A percentile compares a stretch with the other conserved stretches of the same genome.
Evolutionary conservation across 2,113 vertebrate species (phyloP).

Genomic region (Prolemur simus): DNA sequence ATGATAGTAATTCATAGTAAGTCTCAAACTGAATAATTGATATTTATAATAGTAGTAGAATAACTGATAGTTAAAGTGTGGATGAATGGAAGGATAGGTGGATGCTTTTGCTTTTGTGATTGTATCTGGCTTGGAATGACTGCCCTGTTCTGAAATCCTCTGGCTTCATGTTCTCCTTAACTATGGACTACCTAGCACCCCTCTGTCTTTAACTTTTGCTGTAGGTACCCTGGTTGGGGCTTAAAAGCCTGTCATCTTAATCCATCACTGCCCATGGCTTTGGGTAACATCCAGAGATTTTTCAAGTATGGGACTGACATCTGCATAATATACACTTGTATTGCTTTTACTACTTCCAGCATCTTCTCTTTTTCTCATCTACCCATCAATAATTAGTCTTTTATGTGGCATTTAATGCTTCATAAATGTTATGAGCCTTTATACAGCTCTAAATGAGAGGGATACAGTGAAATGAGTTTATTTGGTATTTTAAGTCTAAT

Average conservation of each 20-base stretch:
- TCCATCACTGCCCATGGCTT: not conserved
- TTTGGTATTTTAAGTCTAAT: slow-evolving; percentile 65
- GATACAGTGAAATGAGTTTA: slow-evolving; percentile 32
- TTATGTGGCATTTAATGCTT: slow-evolving; percentile 41
- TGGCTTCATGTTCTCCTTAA: not conserved
- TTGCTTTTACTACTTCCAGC: not conserved
- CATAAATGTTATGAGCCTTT: slow-evolving; percentile 51
- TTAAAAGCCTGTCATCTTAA: not conserved
- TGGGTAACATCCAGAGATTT: not conserved
- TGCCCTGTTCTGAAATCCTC: not conserved
- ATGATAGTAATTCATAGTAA: not conserved
- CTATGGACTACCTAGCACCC: not conserved
- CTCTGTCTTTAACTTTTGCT: not conserved
- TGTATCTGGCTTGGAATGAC: not conserved
- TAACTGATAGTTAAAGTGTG: not conserved
- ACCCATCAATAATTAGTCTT: slow-evolving; percentile 30
- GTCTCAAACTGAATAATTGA: not conserved
- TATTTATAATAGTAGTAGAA: not conserved
- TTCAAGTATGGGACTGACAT: not conserved
- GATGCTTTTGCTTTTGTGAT: not conserved
- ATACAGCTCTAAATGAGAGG: not conserved
- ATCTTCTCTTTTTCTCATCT: slow-evolving; percentile 21
- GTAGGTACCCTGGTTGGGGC: not conserved
- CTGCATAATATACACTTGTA: not conserved
- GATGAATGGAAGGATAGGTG: not conserved